Percentiles rank a stretch among this genome's conserved stretches.
phyloP scores from a whole-genome alignment of 2,888 invertebrate genomes.

The Glaucopsyche alexis region DNA sequence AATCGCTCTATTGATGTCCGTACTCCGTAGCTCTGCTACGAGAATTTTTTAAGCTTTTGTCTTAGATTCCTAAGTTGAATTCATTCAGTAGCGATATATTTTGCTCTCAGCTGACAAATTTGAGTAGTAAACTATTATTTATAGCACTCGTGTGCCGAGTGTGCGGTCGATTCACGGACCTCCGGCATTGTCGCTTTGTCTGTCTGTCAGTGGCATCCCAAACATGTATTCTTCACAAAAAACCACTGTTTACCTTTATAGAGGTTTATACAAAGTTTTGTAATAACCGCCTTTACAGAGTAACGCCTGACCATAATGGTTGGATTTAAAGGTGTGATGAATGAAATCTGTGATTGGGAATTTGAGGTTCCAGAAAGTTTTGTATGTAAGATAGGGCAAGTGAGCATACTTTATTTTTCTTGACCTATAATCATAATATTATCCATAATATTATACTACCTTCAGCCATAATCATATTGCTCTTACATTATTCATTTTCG shows the following conservation, averaged over 20 bases:
- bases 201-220: constrained; percentile 70
- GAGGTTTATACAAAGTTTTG: constrained; percentile 77
- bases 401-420: background rate
- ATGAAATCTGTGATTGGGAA: constrained; percentile 49
- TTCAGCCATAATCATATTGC: no score
- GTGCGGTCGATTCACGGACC: constrained; percentile 76
- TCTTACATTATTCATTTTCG: no score
- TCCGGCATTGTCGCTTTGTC: constrained; percentile 71
- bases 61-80: background rate
- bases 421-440: no score
- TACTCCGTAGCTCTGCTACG: no score
- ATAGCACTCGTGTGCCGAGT: constrained; percentile 57
- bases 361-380: constrained; percentile 35
- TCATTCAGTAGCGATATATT: background rate
- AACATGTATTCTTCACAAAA: constrained; percentile 77
- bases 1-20: no score
- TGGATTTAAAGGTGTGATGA: constrained; percentile 71
- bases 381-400: background rate
- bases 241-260: constrained; percentile 79
- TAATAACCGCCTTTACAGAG: constrained; percentile 77
- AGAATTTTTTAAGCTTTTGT: background rate
- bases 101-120: background rate
- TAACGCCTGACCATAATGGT: constrained; percentile 74
- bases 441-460: no score
- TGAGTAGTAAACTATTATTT: constrained; percentile 30